phyloP scores from a whole-genome alignment of 2,797 vertebrate species.

The Thalassophryne amazonica region DNA sequence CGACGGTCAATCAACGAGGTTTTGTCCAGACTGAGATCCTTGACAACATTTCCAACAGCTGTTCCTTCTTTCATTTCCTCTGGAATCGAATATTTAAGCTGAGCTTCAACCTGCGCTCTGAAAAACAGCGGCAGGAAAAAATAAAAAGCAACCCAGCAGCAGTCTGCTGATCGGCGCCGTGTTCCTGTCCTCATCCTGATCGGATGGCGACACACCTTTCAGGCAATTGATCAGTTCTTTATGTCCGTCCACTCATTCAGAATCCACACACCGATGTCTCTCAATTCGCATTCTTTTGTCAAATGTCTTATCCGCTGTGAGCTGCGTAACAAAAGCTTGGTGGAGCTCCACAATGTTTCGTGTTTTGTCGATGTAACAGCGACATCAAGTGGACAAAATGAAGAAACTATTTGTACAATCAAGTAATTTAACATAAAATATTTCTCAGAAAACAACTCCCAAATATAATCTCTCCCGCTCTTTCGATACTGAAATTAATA shows the following conservation, averaged over 20 bases:
- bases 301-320: not conserved
- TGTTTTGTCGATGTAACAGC: constrained; percentile 26
- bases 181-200: constrained; percentile 8
- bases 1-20: constrained; percentile 63
- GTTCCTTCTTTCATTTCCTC: constrained; percentile 79
- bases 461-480: too few species aligned
- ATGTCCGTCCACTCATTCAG: not conserved
- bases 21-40: constrained; percentile 78
- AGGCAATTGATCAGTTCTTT: not conserved
- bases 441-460: too few species aligned
- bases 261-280: not conserved
- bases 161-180: not conserved
- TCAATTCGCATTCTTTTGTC: not conserved
- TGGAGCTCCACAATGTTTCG: not conserved
- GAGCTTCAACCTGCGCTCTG: constrained; percentile 28
- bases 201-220: too few species aligned
- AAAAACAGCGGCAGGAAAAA: constrained; percentile 37
- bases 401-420: not conserved
- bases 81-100: constrained; percentile 74
- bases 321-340: constrained; percentile 18
- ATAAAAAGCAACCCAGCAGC: constrained; percentile 16
- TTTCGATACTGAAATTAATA: too few species aligned
- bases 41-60: constrained; percentile 78
- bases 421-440: too few species aligned
- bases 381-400: constrained; percentile 46